Evolutionary conservation across 1,140 invertebrate species (phyloP), one percentile per base, ranked within the genome.

Genomic region (Melitaea cinxia): DNA sequence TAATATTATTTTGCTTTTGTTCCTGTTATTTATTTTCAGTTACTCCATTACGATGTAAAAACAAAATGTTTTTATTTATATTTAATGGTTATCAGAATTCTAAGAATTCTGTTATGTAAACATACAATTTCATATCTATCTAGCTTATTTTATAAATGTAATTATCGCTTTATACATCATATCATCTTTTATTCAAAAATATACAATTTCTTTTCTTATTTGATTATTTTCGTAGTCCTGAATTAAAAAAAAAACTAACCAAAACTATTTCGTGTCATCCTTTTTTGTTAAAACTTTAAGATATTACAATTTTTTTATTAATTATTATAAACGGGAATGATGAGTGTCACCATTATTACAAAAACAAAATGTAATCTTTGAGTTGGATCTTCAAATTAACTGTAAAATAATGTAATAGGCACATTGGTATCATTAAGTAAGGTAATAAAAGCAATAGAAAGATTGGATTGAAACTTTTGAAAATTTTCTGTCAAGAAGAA

Each of bases 181-280:
- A 77, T 75, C 75, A 77, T 72, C 65, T 60, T 74, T 65, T 53
- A 56, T 65, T 67, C 57, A 67, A 66, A 75, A 73, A 64, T 61
- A 71, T 54, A 65, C 65, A 71, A 55, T 73, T 64, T 45, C 42
- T 10, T 42, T 24, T 23, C 4, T 30, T 39, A 52, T 58, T 7
- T 55, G 39, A 21, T 53, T 37, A 39, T 17, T 17, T 7, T 42
- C 15, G 14, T 42, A 42, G 5, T 7, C 9, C 1, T 33, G 7
- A 33, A 33, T 33, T 33, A 1, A 33, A 33, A 33, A 28, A 17
- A 39, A 42, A 42, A 42, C 6, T 42, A 14, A 17, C 17, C 7
- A 42, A 0, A 15, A 42, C 1, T 19, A 15, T 4, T 15, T 39
- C 2, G 4, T 6, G 12, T 39, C 37, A 39, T 39, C 37, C 5